A percentile compares a stretch with the other conserved stretches of the same genome.
Evolutionary conservation across 2,888 invertebrate genomes (phyloP).

Genomic region (Sycophila texana): DNA sequence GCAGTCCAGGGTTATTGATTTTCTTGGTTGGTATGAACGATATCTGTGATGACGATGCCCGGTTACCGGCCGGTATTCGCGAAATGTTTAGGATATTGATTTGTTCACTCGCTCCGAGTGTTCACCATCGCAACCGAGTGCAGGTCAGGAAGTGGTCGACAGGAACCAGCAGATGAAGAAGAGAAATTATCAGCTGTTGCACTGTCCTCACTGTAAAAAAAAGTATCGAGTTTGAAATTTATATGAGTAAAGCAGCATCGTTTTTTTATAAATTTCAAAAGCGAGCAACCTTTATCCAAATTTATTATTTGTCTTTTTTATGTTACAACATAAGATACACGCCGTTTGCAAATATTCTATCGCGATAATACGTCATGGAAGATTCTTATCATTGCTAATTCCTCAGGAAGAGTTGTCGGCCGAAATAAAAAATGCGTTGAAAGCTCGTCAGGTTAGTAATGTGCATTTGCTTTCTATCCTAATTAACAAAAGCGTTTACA

Average conservation of each 20-base stretch:
- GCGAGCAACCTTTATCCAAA: slow-evolving; percentile 20
- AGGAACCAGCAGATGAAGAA: slow-evolving; percentile 60
- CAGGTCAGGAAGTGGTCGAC: slow-evolving; percentile 62
- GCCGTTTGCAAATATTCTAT: slow-evolving; percentile 52
- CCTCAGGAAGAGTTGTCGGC: slow-evolving; percentile 70
- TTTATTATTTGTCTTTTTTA: slow-evolving; percentile 34
- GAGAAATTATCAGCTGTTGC: slow-evolving; percentile 49
- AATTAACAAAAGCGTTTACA: slow-evolving; percentile 47
- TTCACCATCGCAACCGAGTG: slow-evolving; percentile 58
- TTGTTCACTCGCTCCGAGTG: slow-evolving; percentile 56
- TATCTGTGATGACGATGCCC: slow-evolving; percentile 53
- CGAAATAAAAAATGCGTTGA: slow-evolving; percentile 70
- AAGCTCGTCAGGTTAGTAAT: slow-evolving; percentile 71
- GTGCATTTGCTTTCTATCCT: slow-evolving; percentile 60
- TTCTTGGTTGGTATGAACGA: slow-evolving; percentile 56
- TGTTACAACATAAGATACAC: slow-evolving; percentile 33
- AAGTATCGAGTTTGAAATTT: neutral
- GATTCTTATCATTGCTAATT: slow-evolving; percentile 67
- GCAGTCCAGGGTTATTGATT: slow-evolving; percentile 54
- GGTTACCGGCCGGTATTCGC: slow-evolving; percentile 55
- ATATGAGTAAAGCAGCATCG: slow-evolving; percentile 6
- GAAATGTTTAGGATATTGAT: slow-evolving; percentile 59
- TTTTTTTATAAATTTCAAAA: slow-evolving; percentile 32
- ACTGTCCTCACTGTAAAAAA: slow-evolving; percentile 31
- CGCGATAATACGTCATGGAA: slow-evolving; percentile 66